Conservation (phyloP, 2,888 invertebrate species). For the Polymixis lichenea region DNA sequence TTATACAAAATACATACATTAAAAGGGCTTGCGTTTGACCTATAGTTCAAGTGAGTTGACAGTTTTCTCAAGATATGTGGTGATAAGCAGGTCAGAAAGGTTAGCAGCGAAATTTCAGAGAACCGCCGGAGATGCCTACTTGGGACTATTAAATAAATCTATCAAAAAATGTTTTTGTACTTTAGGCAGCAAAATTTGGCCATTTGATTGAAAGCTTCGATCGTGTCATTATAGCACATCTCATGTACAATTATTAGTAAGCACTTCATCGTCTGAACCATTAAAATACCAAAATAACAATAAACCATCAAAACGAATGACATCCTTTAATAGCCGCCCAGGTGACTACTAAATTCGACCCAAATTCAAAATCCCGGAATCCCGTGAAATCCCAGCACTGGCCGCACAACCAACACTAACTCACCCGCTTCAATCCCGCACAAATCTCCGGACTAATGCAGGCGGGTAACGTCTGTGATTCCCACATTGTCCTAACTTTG, state of each 20-base stretch:
- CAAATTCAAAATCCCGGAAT: constrained; percentile 60
- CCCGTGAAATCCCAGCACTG: constrained; percentile 59
- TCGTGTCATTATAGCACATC: neutral
- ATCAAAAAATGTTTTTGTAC: neutral
- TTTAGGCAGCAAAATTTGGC: neutral
- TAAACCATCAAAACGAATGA: constrained; percentile 48
- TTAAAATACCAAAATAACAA: constrained; percentile 16
- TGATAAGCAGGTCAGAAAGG: neutral
- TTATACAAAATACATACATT: neutral
- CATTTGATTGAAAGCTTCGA: neutral
- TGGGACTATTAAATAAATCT: neutral
- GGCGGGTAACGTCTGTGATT: constrained; percentile 66
- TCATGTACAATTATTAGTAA: neutral
- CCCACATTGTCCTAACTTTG: constrained; percentile 67
- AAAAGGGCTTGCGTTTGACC: neutral
- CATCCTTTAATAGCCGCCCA: constrained; percentile 45
- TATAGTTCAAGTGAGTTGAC: neutral
- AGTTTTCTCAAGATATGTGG: neutral
- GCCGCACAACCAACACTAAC: constrained; percentile 64
- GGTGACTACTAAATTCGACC: constrained; percentile 62
- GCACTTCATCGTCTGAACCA: neutral
- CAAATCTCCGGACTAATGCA: constrained; percentile 70
- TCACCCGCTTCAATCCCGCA: constrained; percentile 63
- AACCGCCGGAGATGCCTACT: neutral
- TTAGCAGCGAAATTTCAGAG: neutral